Percentiles rank a stretch among this genome's conserved stretches.
These are phyloP conservation scores for Tiliacea aurago DNA, from an alignment of 2,888 invertebrate genomes.

Conservation along the genomic window DNA sequence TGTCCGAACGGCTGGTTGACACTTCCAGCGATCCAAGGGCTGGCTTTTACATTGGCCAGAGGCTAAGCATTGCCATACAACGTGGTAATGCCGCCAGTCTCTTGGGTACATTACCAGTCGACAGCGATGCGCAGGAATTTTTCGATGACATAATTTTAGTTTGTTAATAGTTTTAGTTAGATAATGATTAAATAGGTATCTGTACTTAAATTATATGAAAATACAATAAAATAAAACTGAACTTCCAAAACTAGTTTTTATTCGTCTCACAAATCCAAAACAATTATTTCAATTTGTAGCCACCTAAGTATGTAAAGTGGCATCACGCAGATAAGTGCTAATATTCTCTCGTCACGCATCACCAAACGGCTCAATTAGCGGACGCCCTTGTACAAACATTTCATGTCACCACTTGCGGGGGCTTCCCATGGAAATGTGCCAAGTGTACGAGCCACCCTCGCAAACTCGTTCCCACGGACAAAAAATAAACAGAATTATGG, in stretches of 20 bases:
- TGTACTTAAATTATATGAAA: background rate
- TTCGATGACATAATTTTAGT: no score
- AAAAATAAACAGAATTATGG: conserved; percentile 59
- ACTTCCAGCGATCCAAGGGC: no score
- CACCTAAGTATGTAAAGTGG: conserved; percentile 13
- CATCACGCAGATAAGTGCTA: conserved; percentile 65
- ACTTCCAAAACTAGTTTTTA: conserved; percentile 1
- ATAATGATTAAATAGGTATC: no score
- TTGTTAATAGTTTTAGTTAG: no score
- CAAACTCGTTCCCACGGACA: conserved; percentile 76
- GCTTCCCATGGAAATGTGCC: conserved; percentile 83
- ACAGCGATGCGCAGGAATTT: no score
- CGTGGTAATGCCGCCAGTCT: no score
- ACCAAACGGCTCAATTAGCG: conserved; percentile 79
- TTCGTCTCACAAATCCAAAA: conserved; percentile 9
- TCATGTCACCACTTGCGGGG: conserved; percentile 62
- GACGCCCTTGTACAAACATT: conserved; percentile 73
- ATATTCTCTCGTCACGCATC: conserved; percentile 78
- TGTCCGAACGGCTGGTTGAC: no score
- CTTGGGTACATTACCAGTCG: no score
- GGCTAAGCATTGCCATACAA: no score
- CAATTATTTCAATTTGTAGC: conserved; percentile 33
- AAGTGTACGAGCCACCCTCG: conserved; percentile 77
- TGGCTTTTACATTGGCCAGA: no score
- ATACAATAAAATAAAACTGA: background rate